Percentiles rank a stretch among this genome's conserved stretches.
Conservation (phyloP, 1,140 invertebrate species). For the Tetramorium simillimum region DNA sequence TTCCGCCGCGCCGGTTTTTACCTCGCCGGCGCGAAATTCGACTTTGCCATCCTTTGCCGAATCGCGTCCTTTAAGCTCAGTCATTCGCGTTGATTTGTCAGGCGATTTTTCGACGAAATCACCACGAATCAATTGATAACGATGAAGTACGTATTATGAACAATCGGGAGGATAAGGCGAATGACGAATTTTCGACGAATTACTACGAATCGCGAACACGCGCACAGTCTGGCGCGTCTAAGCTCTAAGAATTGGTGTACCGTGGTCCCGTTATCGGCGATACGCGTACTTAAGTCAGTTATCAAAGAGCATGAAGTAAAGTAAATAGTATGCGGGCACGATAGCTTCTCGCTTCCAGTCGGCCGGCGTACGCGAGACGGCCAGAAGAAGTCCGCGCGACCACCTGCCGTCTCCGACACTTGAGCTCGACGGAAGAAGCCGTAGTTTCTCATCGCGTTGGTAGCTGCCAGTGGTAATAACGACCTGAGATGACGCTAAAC, state of each 20-base stretch:
- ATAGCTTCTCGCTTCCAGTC: not conserved
- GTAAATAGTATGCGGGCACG: not conserved
- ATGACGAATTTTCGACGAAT: too few relatives aligned
- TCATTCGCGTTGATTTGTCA: too few relatives aligned
- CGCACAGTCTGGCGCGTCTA: too few relatives aligned
- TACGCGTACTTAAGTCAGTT: not conserved
- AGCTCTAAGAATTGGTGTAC: not conserved
- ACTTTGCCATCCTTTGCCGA: too few relatives aligned
- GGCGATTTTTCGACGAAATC: too few relatives aligned
- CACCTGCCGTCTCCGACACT: not conserved
- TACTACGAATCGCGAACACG: too few relatives aligned
- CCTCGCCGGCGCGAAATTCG: not conserved
- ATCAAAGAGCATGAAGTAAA: conserved; percentile 21
- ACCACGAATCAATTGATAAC: too few relatives aligned
- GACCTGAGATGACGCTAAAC: not conserved
- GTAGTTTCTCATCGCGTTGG: conserved; percentile 1
- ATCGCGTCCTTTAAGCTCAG: too few relatives aligned
- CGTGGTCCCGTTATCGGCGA: conserved; percentile 4
- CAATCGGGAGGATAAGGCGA: too few relatives aligned
- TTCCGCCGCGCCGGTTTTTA: not conserved
- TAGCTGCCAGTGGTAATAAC: conserved; percentile 4
- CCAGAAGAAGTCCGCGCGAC: not conserved
- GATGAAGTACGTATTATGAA: too few relatives aligned
- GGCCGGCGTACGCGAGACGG: not conserved
- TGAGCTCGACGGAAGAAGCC: conserved; percentile 23